Evolutionary conservation across 2,797 vertebrate genomes (phyloP).

Genomic region (Hypotaenidia philippensis): DNA sequence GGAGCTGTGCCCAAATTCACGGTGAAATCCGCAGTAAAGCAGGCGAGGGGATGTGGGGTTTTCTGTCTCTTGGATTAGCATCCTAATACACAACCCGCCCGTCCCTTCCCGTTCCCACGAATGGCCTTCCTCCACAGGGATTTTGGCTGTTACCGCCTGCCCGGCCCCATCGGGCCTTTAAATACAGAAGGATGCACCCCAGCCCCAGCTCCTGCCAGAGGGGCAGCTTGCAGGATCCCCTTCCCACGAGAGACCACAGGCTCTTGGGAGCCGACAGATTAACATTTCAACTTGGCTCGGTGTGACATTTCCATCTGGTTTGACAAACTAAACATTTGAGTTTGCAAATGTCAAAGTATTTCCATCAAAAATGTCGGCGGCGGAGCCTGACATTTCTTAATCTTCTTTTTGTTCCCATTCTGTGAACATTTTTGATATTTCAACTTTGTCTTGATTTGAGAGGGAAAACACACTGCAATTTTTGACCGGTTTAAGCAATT

Average conservation of each 20-base stretch:
- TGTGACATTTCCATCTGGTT: slow-evolving; percentile 67
- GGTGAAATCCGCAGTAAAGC: background rate
- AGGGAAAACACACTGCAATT: background rate
- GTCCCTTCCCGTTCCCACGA: background rate
- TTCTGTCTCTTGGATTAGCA: background rate
- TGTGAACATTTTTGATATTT: slow-evolving; percentile 49
- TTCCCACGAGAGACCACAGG: background rate
- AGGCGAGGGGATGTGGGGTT: background rate
- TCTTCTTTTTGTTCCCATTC: slow-evolving; percentile 34
- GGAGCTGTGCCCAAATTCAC: background rate
- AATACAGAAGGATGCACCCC: background rate
- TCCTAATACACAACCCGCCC: background rate
- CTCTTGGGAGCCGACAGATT: background rate
- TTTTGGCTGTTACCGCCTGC: background rate
- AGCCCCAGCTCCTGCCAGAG: rapidly evolving
- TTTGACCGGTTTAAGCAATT: slow-evolving; percentile 1
- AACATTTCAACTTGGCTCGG: slow-evolving; percentile 28
- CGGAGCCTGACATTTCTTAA: slow-evolving; percentile 62
- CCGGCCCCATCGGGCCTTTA: background rate
- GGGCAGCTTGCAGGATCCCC: too few species aligned
- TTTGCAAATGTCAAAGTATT: slow-evolving; percentile 70
- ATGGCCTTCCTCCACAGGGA: background rate
- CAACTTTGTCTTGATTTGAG: slow-evolving; percentile 43
- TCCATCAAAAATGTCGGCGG: slow-evolving; percentile 52
- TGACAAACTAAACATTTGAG: slow-evolving; percentile 72